Base-by-base conservation (phyloP, 1,140 invertebrate species). In the Notospermus geniculatus region DNA sequence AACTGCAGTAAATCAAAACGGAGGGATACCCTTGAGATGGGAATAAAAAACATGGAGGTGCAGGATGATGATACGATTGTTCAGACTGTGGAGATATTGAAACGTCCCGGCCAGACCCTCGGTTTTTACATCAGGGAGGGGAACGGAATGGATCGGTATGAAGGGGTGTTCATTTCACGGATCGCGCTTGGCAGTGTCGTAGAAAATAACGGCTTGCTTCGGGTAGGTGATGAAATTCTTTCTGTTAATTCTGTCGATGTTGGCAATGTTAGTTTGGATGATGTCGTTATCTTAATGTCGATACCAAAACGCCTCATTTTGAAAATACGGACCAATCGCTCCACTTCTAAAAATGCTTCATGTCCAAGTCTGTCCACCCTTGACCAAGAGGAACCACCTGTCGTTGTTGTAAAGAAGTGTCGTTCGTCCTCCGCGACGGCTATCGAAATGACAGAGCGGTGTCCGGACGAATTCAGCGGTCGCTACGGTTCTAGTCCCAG, bases 231-330 rank as follows among this genome's bases (percentile, higher is more conserved):
- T 82, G 96, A 99, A 84, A 98, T 99, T 74, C 83, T 98, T 66
- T 93, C 94, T 4, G 94, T 99, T 36, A 99, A 99, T 83, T 85
- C 97, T 73, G 95, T 98, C 54, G 93, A 98, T 76, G 95, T 99
- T 65, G 91, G 92, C 59, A 89, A 91, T 71, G 98, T 98, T 95
- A 95, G 92, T 67, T 83, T 99, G 65, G 96, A 99, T 80, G 96
- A 99, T 80, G 95, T 98, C 43, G 96, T 99, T 57, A 96, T 98
- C 71, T 92, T 98, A 71, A 98, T 99, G 93, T 97, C 94, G 69
- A 99, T 99, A 82, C 96, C 97, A 0, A 86, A 95, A 71, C 87
- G 96, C 69, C 85, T 99, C 69, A 88, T 98, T 25, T 85, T 99
- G 55, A 94, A 92, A 62, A 96, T 93, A 50, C 86, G 94, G 64